phyloP scores from a whole-genome alignment of 2,113 vertebrate genomes.

The Tachycineta bicolor region DNA sequence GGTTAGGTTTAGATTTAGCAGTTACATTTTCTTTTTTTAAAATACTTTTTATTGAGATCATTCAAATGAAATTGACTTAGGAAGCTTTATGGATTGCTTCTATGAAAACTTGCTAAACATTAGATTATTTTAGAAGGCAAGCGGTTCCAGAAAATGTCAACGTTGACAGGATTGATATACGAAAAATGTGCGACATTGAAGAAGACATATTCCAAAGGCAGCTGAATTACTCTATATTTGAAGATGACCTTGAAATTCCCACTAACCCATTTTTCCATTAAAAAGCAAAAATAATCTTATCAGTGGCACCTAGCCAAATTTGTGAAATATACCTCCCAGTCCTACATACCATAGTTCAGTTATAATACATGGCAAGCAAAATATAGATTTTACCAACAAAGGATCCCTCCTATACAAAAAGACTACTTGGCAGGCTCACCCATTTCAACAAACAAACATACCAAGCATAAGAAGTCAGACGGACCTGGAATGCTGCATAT shows the following conservation, averaged over 20 bases:
- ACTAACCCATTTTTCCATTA: conserved; percentile 6
- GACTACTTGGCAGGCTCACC: neutral
- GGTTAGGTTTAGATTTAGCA: neutral
- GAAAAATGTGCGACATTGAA: neutral
- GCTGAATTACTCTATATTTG: neutral
- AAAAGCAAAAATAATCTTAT: neutral
- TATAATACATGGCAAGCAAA: neutral
- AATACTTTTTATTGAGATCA: neutral
- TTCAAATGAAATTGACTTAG: neutral
- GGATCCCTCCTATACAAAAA: neutral
- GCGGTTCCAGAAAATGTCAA: neutral
- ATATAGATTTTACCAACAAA: neutral
- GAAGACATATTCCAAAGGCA: neutral
- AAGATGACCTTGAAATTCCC: conserved; percentile 24
- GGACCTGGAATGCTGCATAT: neutral
- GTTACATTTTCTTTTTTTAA: neutral
- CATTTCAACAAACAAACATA: neutral
- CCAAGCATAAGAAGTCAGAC: neutral
- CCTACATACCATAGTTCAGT: neutral
- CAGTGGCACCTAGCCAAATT: neutral
- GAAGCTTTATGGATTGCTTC: neutral
- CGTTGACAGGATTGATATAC: neutral
- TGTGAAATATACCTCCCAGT: neutral
- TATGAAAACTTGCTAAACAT: neutral
- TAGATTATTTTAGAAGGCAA: neutral